phyloP scores from a whole-genome alignment of 2,888 invertebrate species.

The Nephrotoma appendiculata region DNA sequence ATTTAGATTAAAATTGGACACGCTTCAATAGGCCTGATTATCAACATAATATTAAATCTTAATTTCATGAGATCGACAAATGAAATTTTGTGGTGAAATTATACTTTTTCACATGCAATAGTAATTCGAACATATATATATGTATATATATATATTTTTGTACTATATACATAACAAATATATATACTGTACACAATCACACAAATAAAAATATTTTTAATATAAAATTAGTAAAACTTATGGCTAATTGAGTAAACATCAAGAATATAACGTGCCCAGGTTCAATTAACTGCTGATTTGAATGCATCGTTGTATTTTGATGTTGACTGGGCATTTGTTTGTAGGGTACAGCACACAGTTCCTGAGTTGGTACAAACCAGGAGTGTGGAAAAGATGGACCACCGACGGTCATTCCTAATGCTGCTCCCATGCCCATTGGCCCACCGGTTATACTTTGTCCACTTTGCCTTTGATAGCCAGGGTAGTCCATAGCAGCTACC shows the following conservation, averaged over 20 bases:
- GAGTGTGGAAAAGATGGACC: slow-evolving; percentile 73
- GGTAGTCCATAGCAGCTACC: slow-evolving; percentile 70
- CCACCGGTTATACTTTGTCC: slow-evolving; percentile 27
- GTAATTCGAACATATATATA: not conserved
- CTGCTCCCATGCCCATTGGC: slow-evolving; percentile 34
- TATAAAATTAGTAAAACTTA: slow-evolving; percentile 21
- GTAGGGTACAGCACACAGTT: slow-evolving; percentile 78
- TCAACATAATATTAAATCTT: not conserved
- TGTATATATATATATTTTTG: no score
- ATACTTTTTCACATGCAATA: not conserved
- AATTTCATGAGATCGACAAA: not conserved
- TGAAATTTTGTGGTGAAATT: not conserved
- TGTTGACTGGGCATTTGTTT: slow-evolving; percentile 43
- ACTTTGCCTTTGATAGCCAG: slow-evolving; percentile 47
- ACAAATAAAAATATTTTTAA: slow-evolving; percentile 6
- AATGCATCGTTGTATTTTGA: slow-evolving; percentile 27
- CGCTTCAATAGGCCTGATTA: not conserved
- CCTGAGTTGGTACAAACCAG: slow-evolving; percentile 88
- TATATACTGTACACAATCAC: not conserved
- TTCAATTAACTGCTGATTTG: slow-evolving; percentile 44
- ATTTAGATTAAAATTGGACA: not conserved
- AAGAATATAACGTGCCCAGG: slow-evolving; percentile 74
- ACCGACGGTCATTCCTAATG: slow-evolving; percentile 38
- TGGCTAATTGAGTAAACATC: slow-evolving; percentile 19
- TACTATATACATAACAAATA: not conserved